phyloP scores from a whole-genome alignment of 2,888 invertebrate genomes.

The Dynastes maya region DNA sequence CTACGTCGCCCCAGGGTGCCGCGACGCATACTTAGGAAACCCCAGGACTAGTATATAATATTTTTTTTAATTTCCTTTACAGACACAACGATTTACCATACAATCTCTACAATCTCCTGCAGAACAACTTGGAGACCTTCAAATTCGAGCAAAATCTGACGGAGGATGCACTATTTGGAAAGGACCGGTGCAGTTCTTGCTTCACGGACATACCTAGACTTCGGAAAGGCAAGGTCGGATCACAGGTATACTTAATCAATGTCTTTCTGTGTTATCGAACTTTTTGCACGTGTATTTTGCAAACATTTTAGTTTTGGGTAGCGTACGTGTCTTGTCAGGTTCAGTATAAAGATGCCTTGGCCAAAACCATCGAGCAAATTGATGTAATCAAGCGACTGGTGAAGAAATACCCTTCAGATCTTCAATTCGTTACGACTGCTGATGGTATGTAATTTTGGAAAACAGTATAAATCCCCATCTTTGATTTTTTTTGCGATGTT shows the following conservation, averaged over 20 bases:
- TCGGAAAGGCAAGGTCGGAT: slow-evolving; percentile 72
- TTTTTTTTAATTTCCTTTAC: slow-evolving; percentile 53
- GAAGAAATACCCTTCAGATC: slow-evolving; percentile 66
- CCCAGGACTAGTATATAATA: too few species aligned
- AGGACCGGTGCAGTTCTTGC: slow-evolving; percentile 62
- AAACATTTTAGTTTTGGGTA: slow-evolving; percentile 75
- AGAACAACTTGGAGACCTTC: slow-evolving; percentile 69
- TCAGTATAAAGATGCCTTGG: slow-evolving; percentile 74
- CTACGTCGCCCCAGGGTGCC: too few species aligned
- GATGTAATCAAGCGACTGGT: slow-evolving; percentile 74
- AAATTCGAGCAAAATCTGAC: slow-evolving; percentile 68
- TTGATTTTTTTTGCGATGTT: too few species aligned
- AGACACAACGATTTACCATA: slow-evolving; percentile 73
- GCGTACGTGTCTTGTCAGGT: slow-evolving; percentile 73
- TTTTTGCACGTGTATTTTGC: neutral
- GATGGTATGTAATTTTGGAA: slow-evolving; percentile 60
- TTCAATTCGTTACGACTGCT: slow-evolving; percentile 68
- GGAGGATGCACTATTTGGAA: slow-evolving; percentile 68
- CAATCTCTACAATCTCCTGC: slow-evolving; percentile 66
- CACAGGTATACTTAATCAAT: slow-evolving; percentile 67
- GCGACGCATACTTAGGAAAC: too few species aligned
- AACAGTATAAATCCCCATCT: too few species aligned
- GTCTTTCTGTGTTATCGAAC: too few species aligned
- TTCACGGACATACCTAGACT: slow-evolving; percentile 74
- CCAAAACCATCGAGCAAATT: slow-evolving; percentile 75